A percentile compares a stretch with the other conserved stretches of the same genome.
These are phyloP conservation scores for Aplodontia rufa DNA, from an alignment of 2,113 vertebrate genomes.

Conservation along the genomic window DNA sequence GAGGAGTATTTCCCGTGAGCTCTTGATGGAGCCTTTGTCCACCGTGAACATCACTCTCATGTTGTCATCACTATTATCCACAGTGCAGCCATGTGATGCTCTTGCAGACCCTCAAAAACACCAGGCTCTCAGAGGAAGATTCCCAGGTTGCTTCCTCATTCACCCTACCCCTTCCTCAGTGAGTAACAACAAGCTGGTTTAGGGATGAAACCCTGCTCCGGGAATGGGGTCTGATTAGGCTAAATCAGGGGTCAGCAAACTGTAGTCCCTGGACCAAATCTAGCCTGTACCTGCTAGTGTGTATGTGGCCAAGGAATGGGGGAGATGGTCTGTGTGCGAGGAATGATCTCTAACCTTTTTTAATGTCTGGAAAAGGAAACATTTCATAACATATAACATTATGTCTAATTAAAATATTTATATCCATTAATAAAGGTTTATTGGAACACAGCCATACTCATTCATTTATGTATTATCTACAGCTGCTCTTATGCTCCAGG, in stretches of 20 bases:
- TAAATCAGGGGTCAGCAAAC: not conserved
- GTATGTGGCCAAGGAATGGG: not conserved
- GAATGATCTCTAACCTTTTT: not conserved
- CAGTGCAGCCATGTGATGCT: not conserved
- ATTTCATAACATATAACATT: not conserved
- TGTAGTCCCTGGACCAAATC: not conserved
- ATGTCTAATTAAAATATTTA: constrained; percentile 49
- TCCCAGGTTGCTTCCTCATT: not conserved
- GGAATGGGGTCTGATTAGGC: not conserved
- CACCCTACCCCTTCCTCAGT: not conserved
- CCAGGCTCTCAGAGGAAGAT: not conserved
- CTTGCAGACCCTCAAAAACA: not conserved
- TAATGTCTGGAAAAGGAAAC: not conserved
- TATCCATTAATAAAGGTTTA: not conserved
- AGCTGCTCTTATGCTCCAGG: not conserved
- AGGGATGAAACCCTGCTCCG: not conserved
- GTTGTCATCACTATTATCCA: not conserved
- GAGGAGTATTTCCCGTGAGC: not conserved
- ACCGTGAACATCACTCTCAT: fast-evolving
- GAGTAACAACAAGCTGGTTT: not conserved
- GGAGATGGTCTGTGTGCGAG: not conserved
- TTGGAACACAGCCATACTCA: not conserved
- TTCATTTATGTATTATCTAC: not conserved
- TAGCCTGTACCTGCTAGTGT: not conserved
- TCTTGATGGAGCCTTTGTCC: not conserved